Percentiles rank a stretch among this genome's conserved stretches.
phyloP scores from a whole-genome alignment of 2,797 vertebrate genomes.

The Mormyrops boulengeri region DNA sequence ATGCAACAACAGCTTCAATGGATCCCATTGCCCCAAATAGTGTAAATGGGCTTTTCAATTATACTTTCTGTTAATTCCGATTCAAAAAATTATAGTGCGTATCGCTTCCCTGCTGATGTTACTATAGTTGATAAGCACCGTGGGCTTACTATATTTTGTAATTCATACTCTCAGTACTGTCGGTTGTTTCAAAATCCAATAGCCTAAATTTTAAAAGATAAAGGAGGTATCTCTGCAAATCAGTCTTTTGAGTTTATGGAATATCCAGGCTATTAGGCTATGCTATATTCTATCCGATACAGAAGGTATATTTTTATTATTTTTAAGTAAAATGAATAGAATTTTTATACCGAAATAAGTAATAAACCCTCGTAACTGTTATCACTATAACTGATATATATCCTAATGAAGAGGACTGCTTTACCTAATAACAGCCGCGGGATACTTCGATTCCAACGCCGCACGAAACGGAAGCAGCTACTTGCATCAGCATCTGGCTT shows the following conservation, averaged over 20 bases:
- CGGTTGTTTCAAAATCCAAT: neutral
- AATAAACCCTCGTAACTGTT: neutral
- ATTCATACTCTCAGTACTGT: neutral
- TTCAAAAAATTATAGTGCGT: neutral
- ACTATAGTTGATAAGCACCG: neutral
- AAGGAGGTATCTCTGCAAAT: neutral
- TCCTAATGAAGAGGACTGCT: neutral
- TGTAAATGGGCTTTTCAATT: neutral
- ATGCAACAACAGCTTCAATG: neutral
- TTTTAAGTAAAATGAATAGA: neutral
- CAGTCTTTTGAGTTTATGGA: neutral
- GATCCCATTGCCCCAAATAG: constrained; percentile 28
- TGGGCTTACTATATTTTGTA: neutral
- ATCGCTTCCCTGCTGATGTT: neutral
- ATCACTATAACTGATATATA: neutral
- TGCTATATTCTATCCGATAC: neutral
- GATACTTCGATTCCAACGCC: neutral
- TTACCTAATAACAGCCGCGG: neutral
- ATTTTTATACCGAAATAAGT: neutral
- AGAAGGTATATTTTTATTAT: neutral
- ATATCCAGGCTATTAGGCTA: neutral
- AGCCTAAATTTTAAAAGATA: neutral
- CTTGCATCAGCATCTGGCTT: neutral
- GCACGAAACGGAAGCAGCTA: neutral
- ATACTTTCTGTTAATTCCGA: neutral